Base-by-base conservation (phyloP, 2,888 invertebrate species). In the Protodeltote pygarga region DNA sequence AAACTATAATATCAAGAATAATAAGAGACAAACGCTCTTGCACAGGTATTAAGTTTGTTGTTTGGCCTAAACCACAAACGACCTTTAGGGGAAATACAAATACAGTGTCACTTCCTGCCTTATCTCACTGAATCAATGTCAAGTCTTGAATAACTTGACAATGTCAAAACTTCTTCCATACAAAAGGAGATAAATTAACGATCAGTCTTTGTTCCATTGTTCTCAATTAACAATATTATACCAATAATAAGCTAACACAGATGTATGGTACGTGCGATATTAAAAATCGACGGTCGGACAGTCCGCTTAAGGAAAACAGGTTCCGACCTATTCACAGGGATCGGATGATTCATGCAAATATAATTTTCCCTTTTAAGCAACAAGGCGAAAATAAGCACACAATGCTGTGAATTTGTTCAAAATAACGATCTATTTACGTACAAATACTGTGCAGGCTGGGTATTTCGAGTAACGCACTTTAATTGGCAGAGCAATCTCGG, bases 161-260 rank as follows among this genome's bases (percentile, higher is more conserved):
- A 42, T 37, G 20, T 35, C 23, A 49, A 46, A 65, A 51, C 40
- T 40, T n/a, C 27, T n/a, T 19, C 20, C 8, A 34, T 41, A 44
- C 67, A 59, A 67, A 52, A 33, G 24, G 46, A 58, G 53, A 67
- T 59, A 49, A 70, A 54, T 46, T 34, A 50, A 37, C 15, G 14
- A 25, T 32, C 23, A 48, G 17, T 54, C 61, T 71, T 79, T 77
- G 77, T 75, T 72, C 67, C 69, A 75, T 79, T 79, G 79, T 79
- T 44, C 55, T 58, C 17, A 58, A 46, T 62, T 70, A 62, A 53
- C 31, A 53, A 66, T 46, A 57, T 46, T 48, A 53, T 35, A 49
- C 17, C 40, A 50, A 63, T 46, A 57, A 41, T 33, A 50, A 59
- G 25, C 19, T 24, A 44, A 24, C 31, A 32, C 51, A 51, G 51